Evolutionary conservation across 2,113 vertebrate genomes (phyloP), one percentile per base, ranked within the genome.

Genomic region (Coptodon rendalli): DNA sequence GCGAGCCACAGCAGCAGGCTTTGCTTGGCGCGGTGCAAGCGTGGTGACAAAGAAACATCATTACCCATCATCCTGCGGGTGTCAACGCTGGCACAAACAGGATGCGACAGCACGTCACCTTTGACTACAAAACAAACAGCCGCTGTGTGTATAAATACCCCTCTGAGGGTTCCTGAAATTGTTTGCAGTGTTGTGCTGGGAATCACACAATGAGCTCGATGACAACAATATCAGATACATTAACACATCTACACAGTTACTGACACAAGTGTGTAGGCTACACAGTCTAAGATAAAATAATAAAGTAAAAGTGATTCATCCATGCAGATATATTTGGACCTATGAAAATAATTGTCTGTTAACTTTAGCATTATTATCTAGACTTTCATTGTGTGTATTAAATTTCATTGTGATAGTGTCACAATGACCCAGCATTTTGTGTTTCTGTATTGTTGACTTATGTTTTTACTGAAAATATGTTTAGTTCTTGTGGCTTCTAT

Each of bases 11-110:
- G 80, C 24, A n/a, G 78, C 88, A 68, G 82, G 61, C 31, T 84
- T 68, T 53, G 52, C 57, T 29, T 83, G 17, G 5, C 8, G 2
- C 4, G 2, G 80, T 80, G 89, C 89, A 90, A 90, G 90, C 68
- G 6, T 24, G 7, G 19, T 10, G 68, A 87, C 88, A 87, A 43
- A 68, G 84, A 43, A 53, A 88, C 89, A 89, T 89, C 59, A 71
- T 92, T 89, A 86, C 80, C 89, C 84, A 43, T 89, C 84, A 88
- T 80, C 66, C 66, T 12, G 12, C 17, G 3, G 81, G 56, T 90
- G 89, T 83, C 88, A 79, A 73, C 34, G 7, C 16, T 31, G 53
- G 27, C 48, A 81, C 59, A 80, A 83, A 85, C 50, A 81, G 13
- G 43, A 79, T 19, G 38, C 7, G 19, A 86, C 82, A 50, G 38